Evolutionary conservation across 2,797 vertebrate species (phyloP).

Genomic region (Hylomyscus alleni): DNA sequence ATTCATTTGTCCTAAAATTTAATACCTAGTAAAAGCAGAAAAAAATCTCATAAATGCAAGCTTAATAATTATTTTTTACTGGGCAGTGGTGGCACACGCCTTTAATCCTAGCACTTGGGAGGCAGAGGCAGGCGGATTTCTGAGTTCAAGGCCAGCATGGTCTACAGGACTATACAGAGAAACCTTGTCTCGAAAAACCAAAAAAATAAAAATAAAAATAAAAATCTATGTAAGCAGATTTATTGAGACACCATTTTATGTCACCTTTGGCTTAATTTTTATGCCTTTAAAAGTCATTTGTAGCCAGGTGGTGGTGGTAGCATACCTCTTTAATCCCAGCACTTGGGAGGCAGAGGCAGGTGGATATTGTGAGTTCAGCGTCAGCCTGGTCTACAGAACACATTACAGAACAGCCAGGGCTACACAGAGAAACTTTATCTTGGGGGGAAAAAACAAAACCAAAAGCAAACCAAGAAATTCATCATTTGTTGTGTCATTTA

Average conservation of each 20-base stretch:
- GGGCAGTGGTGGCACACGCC: too few relatives aligned
- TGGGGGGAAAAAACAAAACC: neutral
- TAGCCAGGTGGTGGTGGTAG: neutral
- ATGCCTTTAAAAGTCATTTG: neutral
- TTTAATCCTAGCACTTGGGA: too few relatives aligned
- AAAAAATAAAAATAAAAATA: too few relatives aligned
- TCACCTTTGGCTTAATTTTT: neutral
- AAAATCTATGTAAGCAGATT: neutral
- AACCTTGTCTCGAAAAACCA: too few relatives aligned
- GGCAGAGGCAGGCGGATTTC: too few relatives aligned
- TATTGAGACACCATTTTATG: neutral
- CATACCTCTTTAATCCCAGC: neutral
- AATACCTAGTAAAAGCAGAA: neutral
- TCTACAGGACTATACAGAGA: too few relatives aligned
- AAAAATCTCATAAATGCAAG: neutral
- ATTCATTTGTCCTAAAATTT: constrained; percentile 6
- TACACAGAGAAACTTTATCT: neutral
- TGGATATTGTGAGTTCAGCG: neutral
- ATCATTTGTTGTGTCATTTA: neutral
- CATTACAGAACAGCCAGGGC: neutral
- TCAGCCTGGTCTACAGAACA: neutral
- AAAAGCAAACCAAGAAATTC: neutral
- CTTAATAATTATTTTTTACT: neutral
- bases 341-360: neutral
- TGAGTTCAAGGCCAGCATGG: too few relatives aligned